A percentile compares a stretch with the other conserved stretches of the same genome.
phyloP scores from a whole-genome alignment of 2,113 vertebrate genomes.

The Haliaeetus leucogaster region DNA sequence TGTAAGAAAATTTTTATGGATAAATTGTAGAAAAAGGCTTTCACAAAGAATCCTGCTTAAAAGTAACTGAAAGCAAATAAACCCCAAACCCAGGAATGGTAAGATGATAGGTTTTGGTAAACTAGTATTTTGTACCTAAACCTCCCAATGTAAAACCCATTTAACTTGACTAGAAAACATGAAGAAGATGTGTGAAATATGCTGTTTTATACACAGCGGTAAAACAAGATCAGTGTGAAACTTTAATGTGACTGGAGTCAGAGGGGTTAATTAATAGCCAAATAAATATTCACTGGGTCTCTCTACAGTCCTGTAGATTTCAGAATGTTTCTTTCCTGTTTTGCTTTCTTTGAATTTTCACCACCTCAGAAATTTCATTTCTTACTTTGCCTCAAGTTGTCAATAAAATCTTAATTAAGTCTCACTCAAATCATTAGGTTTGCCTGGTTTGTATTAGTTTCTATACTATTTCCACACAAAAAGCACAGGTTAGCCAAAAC shows the following conservation, averaged over 20 bases:
- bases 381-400: not conserved
- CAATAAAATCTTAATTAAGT: not conserved
- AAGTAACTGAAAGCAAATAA: not conserved
- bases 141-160: not conserved
- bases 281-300: not conserved
- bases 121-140: not conserved
- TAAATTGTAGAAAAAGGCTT: not conserved
- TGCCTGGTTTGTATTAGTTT: not conserved
- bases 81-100: not conserved
- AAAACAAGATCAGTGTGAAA: not conserved
- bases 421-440: not conserved
- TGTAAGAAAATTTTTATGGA: not conserved
- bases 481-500: not conserved
- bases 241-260: not conserved
- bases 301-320: not conserved
- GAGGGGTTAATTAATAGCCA: not conserved
- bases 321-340: rapidly evolving
- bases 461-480: not conserved
- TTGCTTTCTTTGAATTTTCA: not conserved
- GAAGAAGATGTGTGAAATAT: not conserved
- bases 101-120: not conserved
- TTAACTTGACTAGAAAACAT: not conserved
- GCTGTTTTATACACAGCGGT: not conserved
- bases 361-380: not conserved
- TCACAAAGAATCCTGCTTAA: not conserved